A percentile compares a stretch with the other conserved stretches of the same genome.
Evolutionary conservation across 2,888 invertebrate species (phyloP).

Genomic region (Antitype chi): DNA sequence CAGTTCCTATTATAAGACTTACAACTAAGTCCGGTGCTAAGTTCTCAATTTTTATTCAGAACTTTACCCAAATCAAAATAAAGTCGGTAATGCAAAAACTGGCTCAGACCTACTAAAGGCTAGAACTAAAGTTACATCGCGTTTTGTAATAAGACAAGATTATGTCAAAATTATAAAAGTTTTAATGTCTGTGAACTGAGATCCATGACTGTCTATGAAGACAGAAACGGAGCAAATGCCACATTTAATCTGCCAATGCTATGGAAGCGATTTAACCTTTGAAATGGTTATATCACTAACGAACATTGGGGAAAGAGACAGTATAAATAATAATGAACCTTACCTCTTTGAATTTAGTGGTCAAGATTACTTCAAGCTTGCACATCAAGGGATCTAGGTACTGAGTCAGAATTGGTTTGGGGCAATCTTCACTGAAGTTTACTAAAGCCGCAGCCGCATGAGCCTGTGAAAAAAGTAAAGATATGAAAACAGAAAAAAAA

Average conservation of each 20-base stretch:
- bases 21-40: no score
- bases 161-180: background rate
- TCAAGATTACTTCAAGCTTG: slow-evolving; percentile 97
- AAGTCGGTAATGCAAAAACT: no score
- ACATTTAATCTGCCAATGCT: slow-evolving; percentile 88
- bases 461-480: slow-evolving; percentile 83
- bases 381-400: slow-evolving; percentile 98
- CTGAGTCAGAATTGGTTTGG: slow-evolving; percentile 97
- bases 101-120: no score
- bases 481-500: background rate
- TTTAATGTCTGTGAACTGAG: slow-evolving; percentile 85
- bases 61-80: no score
- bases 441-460: slow-evolving; percentile 98
- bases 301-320: slow-evolving; percentile 83
- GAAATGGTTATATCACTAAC: slow-evolving; percentile 83
- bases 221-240: slow-evolving; percentile 85
- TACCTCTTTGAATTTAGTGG: slow-evolving; percentile 97
- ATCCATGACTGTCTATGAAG: slow-evolving; percentile 84
- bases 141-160: no score
- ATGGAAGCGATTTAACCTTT: slow-evolving; percentile 86
- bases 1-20: no score
- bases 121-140: no score
- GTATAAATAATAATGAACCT: slow-evolving; percentile 40
- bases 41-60: no score
- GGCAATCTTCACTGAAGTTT: slow-evolving; percentile 99